Evolutionary conservation across 2,113 vertebrate genomes (phyloP).

Genomic region (Spheniscus mendiculus): DNA sequence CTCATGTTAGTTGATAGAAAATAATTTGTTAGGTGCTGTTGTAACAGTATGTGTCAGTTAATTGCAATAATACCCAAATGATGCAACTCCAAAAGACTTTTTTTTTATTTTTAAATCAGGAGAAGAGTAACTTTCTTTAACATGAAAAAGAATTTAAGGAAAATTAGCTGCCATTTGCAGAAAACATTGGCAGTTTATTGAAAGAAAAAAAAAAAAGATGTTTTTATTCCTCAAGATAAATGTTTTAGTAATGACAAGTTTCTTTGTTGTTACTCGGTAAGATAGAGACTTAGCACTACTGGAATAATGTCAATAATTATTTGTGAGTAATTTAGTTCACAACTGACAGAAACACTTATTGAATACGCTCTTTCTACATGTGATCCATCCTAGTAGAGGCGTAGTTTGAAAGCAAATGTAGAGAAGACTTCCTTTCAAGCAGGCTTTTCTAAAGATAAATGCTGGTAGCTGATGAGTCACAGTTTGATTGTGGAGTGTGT

Average conservation of each 20-base stretch:
- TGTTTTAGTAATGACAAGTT: too few species aligned
- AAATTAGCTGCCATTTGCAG: background rate
- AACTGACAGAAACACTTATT: background rate
- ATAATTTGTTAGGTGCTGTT: background rate
- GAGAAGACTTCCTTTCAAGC: background rate
- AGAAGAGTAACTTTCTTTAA: background rate
- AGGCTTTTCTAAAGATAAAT: background rate
- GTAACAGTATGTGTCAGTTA: background rate
- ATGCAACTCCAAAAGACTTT: background rate
- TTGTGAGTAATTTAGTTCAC: background rate
- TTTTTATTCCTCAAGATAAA: background rate
- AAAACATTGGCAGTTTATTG: background rate
- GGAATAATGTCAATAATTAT: constrained; percentile 1
- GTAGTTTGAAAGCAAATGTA: background rate
- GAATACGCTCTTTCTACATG: background rate
- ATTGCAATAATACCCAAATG: background rate
- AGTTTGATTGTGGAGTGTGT: rapidly evolving
- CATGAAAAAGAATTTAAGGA: background rate
- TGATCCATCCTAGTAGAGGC: background rate
- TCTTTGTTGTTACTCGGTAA: background rate
- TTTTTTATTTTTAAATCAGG: background rate
- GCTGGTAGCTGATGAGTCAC: background rate
- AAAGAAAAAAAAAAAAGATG: rapidly evolving
- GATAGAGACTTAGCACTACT: background rate
- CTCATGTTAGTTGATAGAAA: background rate